phyloP scores from a whole-genome alignment of 1,140 invertebrate genomes.

The Aplysia californica region DNA sequence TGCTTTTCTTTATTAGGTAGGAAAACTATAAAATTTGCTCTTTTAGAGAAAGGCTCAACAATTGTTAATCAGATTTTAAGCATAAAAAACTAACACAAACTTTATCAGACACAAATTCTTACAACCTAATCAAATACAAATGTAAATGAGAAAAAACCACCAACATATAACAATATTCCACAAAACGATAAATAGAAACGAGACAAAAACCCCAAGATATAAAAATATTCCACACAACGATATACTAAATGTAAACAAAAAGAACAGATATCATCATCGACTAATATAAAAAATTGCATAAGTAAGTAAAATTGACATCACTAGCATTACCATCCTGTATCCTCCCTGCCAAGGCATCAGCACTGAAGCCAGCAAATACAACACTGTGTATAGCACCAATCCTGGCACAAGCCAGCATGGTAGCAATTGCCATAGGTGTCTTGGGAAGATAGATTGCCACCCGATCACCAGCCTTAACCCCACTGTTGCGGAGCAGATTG shows the following conservation, averaged over 20 bases:
- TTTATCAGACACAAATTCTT: too few species aligned
- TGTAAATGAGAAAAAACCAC: too few species aligned
- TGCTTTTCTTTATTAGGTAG: background rate
- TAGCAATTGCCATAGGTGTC: conserved; percentile 67
- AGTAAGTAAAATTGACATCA: background rate
- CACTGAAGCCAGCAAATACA: conserved; percentile 75
- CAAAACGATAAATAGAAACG: too few species aligned
- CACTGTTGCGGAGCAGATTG: conserved; percentile 67
- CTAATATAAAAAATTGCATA: background rate
- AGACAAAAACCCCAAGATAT: background rate
- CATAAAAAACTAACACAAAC: too few species aligned
- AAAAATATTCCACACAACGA: background rate
- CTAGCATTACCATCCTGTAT: conserved; percentile 69
- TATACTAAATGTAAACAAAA: background rate
- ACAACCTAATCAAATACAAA: too few species aligned
- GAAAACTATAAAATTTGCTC: too few species aligned
- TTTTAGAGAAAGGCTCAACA: too few species aligned
- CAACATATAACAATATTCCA: too few species aligned
- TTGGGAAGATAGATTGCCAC: conserved; percentile 72
- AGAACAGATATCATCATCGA: background rate
- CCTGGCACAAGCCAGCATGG: conserved; percentile 71
- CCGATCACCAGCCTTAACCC: conserved; percentile 70
- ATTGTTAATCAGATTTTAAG: too few species aligned
- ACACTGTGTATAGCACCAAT: conserved; percentile 73
- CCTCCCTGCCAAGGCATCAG: conserved; percentile 71